These are phyloP conservation scores for Vespertilio murinus DNA, from an alignment of 2,797 vertebrate species.

Conservation along the genomic window DNA sequence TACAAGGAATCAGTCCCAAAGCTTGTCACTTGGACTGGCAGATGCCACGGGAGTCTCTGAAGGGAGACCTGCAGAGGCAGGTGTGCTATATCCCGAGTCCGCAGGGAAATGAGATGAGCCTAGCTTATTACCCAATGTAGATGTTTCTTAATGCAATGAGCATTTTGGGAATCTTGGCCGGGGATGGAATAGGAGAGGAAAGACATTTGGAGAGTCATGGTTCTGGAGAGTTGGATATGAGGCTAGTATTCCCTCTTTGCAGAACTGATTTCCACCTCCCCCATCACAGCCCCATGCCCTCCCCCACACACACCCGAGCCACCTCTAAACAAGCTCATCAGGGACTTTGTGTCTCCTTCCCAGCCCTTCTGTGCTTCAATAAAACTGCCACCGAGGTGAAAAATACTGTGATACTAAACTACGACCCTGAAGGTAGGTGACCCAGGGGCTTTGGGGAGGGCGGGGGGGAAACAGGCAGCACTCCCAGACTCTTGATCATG, in stretches of 20 bases:
- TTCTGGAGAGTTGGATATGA: neutral
- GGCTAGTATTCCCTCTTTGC: neutral
- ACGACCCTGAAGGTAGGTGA: slow-evolving; percentile 8
- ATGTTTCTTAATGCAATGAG: neutral
- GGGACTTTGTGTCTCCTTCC: neutral
- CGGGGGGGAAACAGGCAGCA: no score
- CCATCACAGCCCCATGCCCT: neutral
- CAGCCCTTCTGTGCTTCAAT: slow-evolving; percentile 45
- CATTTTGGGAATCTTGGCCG: no score
- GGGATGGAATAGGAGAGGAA: neutral
- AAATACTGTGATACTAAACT: accelerated
- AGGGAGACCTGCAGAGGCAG: neutral
- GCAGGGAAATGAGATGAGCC: neutral
- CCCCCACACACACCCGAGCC: neutral
- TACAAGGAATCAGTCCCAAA: no score
- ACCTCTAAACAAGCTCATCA: neutral
- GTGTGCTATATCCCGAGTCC: neutral
- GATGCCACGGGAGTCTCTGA: neutral
- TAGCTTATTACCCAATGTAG: neutral
- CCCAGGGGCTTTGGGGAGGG: neutral
- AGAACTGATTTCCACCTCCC: neutral
- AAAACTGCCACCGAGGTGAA: neutral
- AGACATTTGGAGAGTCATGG: neutral
- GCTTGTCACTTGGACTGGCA: neutral
- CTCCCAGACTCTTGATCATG: neutral